Evolutionary conservation across 2,113 vertebrate species (phyloP).

Genomic region (Kobus ellipsiprymnus): DNA sequence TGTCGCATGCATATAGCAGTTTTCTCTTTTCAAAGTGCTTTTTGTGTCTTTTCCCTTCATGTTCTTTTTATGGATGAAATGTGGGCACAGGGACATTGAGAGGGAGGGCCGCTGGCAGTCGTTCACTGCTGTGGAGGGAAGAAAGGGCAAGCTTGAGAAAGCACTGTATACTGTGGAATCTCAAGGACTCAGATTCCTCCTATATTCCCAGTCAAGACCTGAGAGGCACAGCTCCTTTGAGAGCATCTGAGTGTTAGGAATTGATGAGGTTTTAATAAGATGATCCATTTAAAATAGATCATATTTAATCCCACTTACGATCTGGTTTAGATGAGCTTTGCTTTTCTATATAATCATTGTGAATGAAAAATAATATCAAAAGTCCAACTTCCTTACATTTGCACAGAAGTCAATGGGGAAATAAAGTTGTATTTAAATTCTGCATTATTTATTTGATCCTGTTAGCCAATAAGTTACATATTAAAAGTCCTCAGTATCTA

Average conservation of each 20-base stretch:
- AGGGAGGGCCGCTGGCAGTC: neutral
- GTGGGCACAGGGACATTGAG: neutral
- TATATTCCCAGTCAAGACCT: neutral
- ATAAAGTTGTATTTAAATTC: neutral
- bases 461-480: conserved; percentile 12
- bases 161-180: neutral
- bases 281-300: conserved; percentile 51
- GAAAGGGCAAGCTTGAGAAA: neutral
- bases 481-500: neutral
- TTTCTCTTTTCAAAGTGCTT: neutral
- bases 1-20: neutral
- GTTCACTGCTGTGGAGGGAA: neutral
- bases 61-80: neutral
- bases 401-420: neutral
- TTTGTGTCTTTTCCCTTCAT: neutral
- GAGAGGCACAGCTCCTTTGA: neutral
- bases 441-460: neutral
- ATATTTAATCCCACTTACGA: conserved; percentile 45
- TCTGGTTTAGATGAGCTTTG: conserved; percentile 44
- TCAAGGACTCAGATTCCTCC: conserved; percentile 13
- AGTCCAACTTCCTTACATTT: conserved; percentile 3
- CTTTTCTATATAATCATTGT: conserved; percentile 34
- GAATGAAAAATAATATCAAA: conserved; percentile 34
- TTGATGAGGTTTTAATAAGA: conserved; percentile 38
- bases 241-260: conserved; percentile 27